Evolutionary conservation across 2,113 vertebrate species (phyloP), one percentile per base, ranked within the genome.

Genomic region (Cyanistes caeruleus): DNA sequence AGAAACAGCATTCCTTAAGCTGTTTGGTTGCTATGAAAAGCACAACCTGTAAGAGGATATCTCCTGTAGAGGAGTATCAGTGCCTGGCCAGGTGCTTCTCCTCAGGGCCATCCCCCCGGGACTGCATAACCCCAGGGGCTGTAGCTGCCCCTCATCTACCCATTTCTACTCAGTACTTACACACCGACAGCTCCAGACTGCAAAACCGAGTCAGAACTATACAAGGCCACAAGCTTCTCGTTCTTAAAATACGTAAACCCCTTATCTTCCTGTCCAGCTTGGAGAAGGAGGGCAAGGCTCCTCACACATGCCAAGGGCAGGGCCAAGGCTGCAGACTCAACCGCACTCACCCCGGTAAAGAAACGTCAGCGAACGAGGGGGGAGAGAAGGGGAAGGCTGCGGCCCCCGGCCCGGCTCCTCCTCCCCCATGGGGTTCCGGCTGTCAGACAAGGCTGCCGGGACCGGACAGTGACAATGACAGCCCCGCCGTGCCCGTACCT

Each of bases 401-500:
- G 1, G 24, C 23, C 63, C 43, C 62, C n/a, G 13, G 37, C 48
- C 48, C 20, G 2, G 68, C 62, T 51, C 44, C 77, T 53, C 89
- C 67, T 83, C 70, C 51, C 16, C 39, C 21, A 13, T 17, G 15
- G 16, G 15, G 19, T 51, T 35, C 65, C 65, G 60, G 51, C 83
- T 79, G 94, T 72, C 92, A 75, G 25, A 27, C 39, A 33, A 21
- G 7, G 46, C 52, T 22, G 52, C 60, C n/a, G 9, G 2, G 9
- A 7, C 44, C 17, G 13, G 17, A 10, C 77, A 22, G 5, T 4
- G 51, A 18, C 60, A 52, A 4, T 11, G 31, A 19, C 70, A 10
- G 12, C 14, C 43, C 35, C 51, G 3, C 72, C 15, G 2, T 5
- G 10, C 5, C 55, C 58, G 15, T 97, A 98, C 98, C 98, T 97